These are phyloP conservation scores for Pogoniulus pusillus DNA, from an alignment of 2,797 vertebrate genomes.

Conservation along the genomic window DNA sequence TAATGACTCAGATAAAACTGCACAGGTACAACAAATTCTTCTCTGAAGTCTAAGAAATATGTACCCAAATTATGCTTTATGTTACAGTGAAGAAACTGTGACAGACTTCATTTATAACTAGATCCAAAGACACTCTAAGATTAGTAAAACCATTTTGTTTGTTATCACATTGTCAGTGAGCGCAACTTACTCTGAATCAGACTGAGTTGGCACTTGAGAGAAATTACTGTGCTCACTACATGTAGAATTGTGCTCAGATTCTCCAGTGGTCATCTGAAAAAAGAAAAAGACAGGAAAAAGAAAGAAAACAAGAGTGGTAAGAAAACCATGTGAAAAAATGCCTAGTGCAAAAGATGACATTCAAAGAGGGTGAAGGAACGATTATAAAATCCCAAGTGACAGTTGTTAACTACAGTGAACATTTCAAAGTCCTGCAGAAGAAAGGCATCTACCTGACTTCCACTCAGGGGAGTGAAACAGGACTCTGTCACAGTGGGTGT, in stretches of 20 bases:
- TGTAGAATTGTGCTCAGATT: fast-evolving
- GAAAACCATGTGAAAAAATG: background rate
- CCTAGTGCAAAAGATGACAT: background rate
- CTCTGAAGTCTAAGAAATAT: background rate
- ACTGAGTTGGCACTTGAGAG: fast-evolving
- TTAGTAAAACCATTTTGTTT: background rate
- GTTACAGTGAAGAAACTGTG: background rate
- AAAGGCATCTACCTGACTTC: background rate
- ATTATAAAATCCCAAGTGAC: background rate
- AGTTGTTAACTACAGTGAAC: background rate
- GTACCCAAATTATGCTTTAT: background rate
- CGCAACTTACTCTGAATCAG: slow-evolving; percentile 45
- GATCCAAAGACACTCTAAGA: background rate
- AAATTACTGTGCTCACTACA: fast-evolving
- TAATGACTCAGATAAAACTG: background rate
- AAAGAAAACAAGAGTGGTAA: background rate
- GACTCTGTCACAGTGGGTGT: background rate
- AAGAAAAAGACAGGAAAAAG: background rate
- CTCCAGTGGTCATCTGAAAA: background rate
- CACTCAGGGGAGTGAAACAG: background rate
- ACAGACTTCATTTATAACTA: background rate
- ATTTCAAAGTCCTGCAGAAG: background rate
- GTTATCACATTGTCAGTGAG: background rate
- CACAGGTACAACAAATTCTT: background rate
- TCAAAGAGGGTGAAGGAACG: background rate